These are phyloP conservation scores for Capricornis sumatraensis DNA, from an alignment of 2,113 vertebrate genomes.

Conservation along the genomic window DNA sequence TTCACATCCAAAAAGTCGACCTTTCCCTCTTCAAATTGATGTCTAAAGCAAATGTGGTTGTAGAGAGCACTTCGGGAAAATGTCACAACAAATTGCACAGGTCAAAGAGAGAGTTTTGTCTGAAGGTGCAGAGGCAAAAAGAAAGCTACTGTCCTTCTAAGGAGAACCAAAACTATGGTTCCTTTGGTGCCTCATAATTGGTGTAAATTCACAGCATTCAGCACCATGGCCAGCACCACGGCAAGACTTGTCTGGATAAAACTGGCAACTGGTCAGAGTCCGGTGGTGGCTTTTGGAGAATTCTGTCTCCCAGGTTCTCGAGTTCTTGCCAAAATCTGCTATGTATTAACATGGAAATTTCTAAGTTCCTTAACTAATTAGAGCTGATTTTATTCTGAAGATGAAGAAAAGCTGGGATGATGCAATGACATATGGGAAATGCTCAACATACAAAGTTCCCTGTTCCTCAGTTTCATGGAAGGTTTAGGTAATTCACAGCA, in stretches of 20 bases:
- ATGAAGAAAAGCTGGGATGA: background rate
- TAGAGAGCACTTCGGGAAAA: slow-evolving; percentile 48
- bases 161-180: background rate
- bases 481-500: background rate
- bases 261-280: background rate
- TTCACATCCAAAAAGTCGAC: slow-evolving; percentile 24
- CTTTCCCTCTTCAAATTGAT: slow-evolving; percentile 58
- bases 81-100: slow-evolving; percentile 43
- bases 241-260: background rate
- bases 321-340: background rate
- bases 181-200: background rate
- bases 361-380: background rate
- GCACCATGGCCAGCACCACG: background rate
- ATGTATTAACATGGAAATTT: background rate
- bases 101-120: slow-evolving; percentile 13
- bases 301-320: background rate
- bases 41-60: slow-evolving; percentile 23
- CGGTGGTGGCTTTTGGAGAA: background rate
- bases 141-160: background rate
- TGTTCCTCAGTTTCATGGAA: background rate
- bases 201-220: background rate
- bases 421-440: background rate
- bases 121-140: background rate
- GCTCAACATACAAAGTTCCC: background rate
- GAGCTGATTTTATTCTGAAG: background rate